Evolutionary conservation across 2,888 invertebrate species (phyloP).

Genomic region (Platycheirus rosarum): DNA sequence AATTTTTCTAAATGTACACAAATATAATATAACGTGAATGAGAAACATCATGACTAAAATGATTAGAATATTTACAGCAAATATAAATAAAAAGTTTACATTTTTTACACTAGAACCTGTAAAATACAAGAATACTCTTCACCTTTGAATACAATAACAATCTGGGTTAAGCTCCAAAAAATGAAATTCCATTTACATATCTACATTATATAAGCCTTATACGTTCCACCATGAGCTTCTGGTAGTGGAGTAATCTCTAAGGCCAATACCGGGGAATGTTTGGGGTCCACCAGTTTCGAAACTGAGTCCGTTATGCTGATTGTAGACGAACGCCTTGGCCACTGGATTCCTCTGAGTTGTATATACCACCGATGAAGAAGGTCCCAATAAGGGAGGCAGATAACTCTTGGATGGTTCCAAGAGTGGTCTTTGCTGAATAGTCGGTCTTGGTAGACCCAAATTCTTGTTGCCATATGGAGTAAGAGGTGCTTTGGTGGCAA

Average conservation of each 20-base stretch:
- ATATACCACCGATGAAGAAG: conserved; percentile 23
- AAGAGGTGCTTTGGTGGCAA: conserved; percentile 54
- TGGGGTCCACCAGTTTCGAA: conserved; percentile 81
- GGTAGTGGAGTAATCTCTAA: conserved; percentile 78
- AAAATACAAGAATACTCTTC: conserved; percentile 11
- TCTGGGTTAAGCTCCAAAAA: conserved; percentile 9
- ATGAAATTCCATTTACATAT: conserved; percentile 6
- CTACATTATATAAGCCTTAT: neutral
- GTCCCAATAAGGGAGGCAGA: conserved; percentile 59
- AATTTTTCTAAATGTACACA: conserved; percentile 15
- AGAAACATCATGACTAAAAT: conserved; percentile 32
- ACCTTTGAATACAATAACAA: neutral
- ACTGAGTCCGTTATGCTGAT: conserved; percentile 81
- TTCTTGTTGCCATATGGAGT: conserved; percentile 31
- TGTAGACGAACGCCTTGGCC: conserved; percentile 81
- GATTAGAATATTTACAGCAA: conserved; percentile 30
- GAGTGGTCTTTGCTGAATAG: conserved; percentile 34
- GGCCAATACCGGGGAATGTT: conserved; percentile 77
- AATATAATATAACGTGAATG: conserved; percentile 16
- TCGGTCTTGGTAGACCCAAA: conserved; percentile 18
- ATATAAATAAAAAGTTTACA: conserved; percentile 26
- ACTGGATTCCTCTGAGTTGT: conserved; percentile 74
- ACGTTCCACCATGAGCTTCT: conserved; percentile 78
- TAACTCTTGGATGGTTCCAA: conserved; percentile 46
- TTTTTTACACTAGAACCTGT: conserved; percentile 22